A percentile compares a stretch with the other conserved stretches of the same genome.
Evolutionary conservation across 2,113 vertebrate species (phyloP).

Genomic region (Xiphias gladius): DNA sequence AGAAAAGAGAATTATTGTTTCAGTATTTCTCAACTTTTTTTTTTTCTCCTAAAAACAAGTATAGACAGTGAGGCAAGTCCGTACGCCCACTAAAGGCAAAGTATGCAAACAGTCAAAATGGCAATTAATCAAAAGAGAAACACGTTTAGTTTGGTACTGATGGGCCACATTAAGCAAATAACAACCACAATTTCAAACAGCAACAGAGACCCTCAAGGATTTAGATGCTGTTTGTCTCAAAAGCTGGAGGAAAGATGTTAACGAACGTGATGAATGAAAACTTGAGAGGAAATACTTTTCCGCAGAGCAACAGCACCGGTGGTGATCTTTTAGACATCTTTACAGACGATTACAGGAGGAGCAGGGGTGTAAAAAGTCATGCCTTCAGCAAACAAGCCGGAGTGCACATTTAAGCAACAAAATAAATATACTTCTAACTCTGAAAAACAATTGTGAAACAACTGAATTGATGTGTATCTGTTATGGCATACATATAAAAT

Average conservation of each 20-base stretch:
- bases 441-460: not conserved
- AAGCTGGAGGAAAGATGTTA: not conserved
- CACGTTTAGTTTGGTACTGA: not conserved
- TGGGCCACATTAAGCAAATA: not conserved
- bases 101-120: not conserved
- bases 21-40: not conserved
- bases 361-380: not conserved
- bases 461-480: not conserved
- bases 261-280: not conserved
- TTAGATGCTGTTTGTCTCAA: not conserved
- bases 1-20: constrained; percentile 16
- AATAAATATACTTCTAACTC: not conserved
- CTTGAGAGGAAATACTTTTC: not conserved
- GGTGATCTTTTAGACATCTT: not conserved
- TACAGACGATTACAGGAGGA: not conserved
- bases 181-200: not conserved
- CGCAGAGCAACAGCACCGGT: not conserved
- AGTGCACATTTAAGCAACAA: not conserved
- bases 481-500: no score
- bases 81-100: not conserved
- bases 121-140: not conserved
- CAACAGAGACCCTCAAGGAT: not conserved
- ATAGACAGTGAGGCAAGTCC: not conserved
- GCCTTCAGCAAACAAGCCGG: no score
- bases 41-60: not conserved